Base-by-base conservation (phyloP, 2,888 invertebrate genomes). In the Tetragnatha montana region DNA sequence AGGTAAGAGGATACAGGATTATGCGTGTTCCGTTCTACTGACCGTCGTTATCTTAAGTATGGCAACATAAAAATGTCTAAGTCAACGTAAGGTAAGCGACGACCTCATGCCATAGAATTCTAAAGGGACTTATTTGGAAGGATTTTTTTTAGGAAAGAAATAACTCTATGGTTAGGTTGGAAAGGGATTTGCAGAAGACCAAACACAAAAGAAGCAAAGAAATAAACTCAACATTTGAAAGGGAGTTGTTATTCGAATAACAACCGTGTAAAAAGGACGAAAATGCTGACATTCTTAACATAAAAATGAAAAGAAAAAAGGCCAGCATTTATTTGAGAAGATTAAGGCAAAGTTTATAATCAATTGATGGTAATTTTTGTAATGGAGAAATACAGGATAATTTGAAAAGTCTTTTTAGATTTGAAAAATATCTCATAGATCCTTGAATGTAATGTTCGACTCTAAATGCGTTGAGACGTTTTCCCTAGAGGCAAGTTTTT, bases 161-260 rank as follows among this genome's bases (percentile, higher is more conserved):
- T 82, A 82, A 82, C 73, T 35, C 35, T 50, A 74, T 22, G 82
- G 35, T 60, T 71, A 82, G 35, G 78, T 51, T 51, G 73, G 73
- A 74, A 82, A 74, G 22, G 73, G 82, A 82, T 74, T 82, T 74
- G 19, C 60, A 60, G 21, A 19, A 50, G 22, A 60, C 60, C 10
- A 60, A 60, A 17, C 17, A 17, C 4, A 17, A 17, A 17, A 6
- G 17, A 60, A 60, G 60, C 10, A 17, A 60, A 60, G 17, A 17
- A 8, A 17, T 17, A 4, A 17, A 7, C 60, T 60, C 60, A 60
- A 60, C 60, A 60, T 60, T 10, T 8, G 60, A 60, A 60, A 60
- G 17, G 60, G 17, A 60, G 60, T 10, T 60, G 17, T 60, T 60
- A 60, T 10, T 60, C 60, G 60, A 60, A 60, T 60, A 60, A 17